Base-by-base conservation (phyloP, 2,888 invertebrate genomes). In the Pristionchus mayeri region DNA sequence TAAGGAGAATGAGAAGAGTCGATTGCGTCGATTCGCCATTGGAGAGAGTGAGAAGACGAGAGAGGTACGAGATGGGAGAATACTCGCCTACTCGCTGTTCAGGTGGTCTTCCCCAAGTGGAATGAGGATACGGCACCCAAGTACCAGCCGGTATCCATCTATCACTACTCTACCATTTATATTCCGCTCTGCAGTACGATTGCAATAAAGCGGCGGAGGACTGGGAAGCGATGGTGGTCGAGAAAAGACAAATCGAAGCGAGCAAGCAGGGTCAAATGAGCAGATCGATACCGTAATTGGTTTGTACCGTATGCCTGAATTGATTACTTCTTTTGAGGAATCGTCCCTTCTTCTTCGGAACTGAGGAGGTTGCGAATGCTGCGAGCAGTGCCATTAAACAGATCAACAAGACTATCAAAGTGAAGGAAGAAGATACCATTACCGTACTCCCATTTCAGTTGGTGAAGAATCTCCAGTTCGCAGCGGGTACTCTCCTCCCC, bases 271-370 rank as follows among this genome's bases (percentile, higher is more conserved):
- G 16, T 37, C 40, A 67, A n/a, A 67, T n/a, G 67, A 67, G 37
- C n/a, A 34, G 67, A 37, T 67, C 67, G 37, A 67, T 67, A 7
- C 50, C 76, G 50, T 76, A 27, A 44, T 27, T 27, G 40, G 24
- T 11, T 6, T 6, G 27, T 76, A 76, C 76, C 48, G 50, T 76
- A 44, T 27, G 11, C 44, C 76, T 76, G 21, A 24, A n/a, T 27
- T 16, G 7, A 63, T 27, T 54, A 9, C n/a, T 75, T n/a, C 24
- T 40, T 24, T 21, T 54, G 54, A 79, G 79, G 76, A n/a, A 76
- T 54, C 79, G 79, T 54, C 79, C 79, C 16, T 54, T 54, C 79
- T 79, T 79, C 54, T 79, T 79, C 24, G 79, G 79, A 54, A 79
- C 79, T 34, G 79, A 24, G 13, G 79, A 79, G 27, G 54, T 54